Evolutionary conservation across 2,113 vertebrate genomes (phyloP).

Genomic region (Ailuropoda melanoleuca): DNA sequence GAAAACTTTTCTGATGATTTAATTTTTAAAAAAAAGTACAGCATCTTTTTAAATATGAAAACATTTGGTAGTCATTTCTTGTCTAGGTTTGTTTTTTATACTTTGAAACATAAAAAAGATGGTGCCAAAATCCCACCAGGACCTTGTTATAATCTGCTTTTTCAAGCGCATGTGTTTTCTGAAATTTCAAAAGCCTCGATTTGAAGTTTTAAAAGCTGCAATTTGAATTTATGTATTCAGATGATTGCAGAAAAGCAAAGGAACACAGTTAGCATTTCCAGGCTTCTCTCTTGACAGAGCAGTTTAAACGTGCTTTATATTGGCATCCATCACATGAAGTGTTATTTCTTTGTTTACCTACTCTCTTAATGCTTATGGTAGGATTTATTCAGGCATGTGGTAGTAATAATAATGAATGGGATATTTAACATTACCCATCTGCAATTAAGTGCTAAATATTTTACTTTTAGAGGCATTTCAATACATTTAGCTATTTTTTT

Average conservation of each 20-base stretch:
- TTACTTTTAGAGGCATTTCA: slow-evolving; percentile 78
- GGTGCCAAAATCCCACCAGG: background rate
- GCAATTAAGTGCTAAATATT: slow-evolving; percentile 81
- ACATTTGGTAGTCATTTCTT: slow-evolving; percentile 56
- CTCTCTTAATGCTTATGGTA: slow-evolving; percentile 73
- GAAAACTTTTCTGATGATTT: slow-evolving; percentile 1
- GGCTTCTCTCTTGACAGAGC: slow-evolving; percentile 65
- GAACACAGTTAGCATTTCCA: slow-evolving; percentile 57
- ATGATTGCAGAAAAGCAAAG: slow-evolving; percentile 62
- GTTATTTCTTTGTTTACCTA: slow-evolving; percentile 79
- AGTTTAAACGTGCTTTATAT: slow-evolving; percentile 69
- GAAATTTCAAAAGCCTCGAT: slow-evolving; percentile 63
- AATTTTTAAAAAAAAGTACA: slow-evolving; percentile 44
- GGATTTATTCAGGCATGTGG: slow-evolving; percentile 76
- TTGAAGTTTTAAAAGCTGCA: slow-evolving; percentile 64
- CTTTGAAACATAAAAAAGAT: slow-evolving; percentile 57
- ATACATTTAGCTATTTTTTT: slow-evolving; percentile 69
- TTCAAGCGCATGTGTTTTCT: slow-evolving; percentile 52
- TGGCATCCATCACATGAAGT: slow-evolving; percentile 73
- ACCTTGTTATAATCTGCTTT: slow-evolving; percentile 62
- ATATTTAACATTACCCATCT: slow-evolving; percentile 77
- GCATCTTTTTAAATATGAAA: slow-evolving; percentile 46
- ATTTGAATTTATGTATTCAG: slow-evolving; percentile 60
- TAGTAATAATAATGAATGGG: slow-evolving; percentile 73
- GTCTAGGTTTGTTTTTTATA: slow-evolving; percentile 31